Evolutionary conservation across 2,888 invertebrate genomes (phyloP).

Genomic region (Norana najaformis): DNA sequence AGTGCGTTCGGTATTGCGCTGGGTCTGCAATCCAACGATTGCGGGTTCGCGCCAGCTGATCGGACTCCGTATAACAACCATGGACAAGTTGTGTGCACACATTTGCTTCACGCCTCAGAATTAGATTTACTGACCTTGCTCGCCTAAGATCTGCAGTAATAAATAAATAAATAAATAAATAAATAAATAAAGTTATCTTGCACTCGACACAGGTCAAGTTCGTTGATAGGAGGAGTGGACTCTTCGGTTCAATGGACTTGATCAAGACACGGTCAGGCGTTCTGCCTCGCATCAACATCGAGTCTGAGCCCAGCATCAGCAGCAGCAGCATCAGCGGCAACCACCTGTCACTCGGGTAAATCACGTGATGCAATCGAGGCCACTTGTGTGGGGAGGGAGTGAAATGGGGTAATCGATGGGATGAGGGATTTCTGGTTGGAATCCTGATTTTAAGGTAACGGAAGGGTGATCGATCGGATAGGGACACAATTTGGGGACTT

Average conservation of each 20-base stretch:
- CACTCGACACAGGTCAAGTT: neutral
- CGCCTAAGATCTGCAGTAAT: neutral
- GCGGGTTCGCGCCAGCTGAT: no score
- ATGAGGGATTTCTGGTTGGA: neutral
- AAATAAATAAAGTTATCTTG: neutral
- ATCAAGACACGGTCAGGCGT: neutral
- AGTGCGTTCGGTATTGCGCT: neutral
- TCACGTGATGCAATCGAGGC: neutral
- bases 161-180: neutral
- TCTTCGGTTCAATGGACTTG: neutral
- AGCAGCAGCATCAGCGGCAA: neutral
- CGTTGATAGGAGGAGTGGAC: neutral
- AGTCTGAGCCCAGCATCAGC: neutral
- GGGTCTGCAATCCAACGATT: neutral
- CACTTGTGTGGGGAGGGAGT: neutral
- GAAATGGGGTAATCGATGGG: neutral
- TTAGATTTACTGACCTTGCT: neutral
- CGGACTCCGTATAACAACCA: no score
- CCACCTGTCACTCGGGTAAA: conserved; percentile 18
- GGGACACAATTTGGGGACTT: no score
- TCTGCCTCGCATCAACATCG: conserved; percentile 17
- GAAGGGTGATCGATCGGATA: no score
- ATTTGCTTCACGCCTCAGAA: neutral
- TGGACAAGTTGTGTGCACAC: neutral
- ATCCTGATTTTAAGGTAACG: no score